These are phyloP conservation scores for Champsocephalus esox DNA, from an alignment of 2,797 vertebrate species.

Conservation along the genomic window DNA sequence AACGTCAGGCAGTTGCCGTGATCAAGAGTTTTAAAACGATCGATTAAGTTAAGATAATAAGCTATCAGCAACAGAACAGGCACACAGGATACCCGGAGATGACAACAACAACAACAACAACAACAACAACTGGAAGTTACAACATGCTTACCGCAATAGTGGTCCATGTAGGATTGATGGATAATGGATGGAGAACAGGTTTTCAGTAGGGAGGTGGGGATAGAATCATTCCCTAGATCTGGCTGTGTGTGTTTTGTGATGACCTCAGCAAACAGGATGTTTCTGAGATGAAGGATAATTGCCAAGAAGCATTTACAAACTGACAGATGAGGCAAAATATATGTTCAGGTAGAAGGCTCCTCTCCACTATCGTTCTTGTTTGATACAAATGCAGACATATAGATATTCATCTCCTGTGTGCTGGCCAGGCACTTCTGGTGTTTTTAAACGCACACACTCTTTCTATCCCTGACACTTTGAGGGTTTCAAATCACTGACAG, in stretches of 20 bases:
- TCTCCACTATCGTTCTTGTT: slow-evolving; percentile 22
- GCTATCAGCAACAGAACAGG: too few relatives aligned
- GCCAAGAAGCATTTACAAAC: slow-evolving; percentile 30
- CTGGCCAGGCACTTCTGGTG: slow-evolving; percentile 21
- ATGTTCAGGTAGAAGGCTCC: slow-evolving; percentile 26
- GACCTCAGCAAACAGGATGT: background rate
- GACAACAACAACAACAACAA: too few relatives aligned
- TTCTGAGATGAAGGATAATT: slow-evolving; percentile 1
- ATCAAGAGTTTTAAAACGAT: too few relatives aligned
- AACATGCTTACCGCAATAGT: too few relatives aligned
- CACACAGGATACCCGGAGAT: too few relatives aligned
- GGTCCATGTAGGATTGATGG: too few relatives aligned
- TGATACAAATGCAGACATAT: slow-evolving; percentile 32
- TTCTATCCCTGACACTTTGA: slow-evolving; percentile 41
- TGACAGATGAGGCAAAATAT: slow-evolving; percentile 24
- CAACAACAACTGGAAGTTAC: too few relatives aligned
- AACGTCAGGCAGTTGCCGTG: too few relatives aligned
- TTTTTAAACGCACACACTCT: slow-evolving; percentile 28
- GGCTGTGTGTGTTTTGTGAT: background rate
- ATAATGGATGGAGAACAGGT: too few relatives aligned
- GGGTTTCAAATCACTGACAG: slow-evolving; percentile 65
- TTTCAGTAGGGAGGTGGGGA: too few relatives aligned
- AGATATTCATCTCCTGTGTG: slow-evolving; percentile 49
- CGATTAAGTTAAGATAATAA: too few relatives aligned
- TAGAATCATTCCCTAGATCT: background rate